Base-by-base conservation (phyloP, 92 coral and sea anemone genomes). In the Bergia sp. region DNA sequence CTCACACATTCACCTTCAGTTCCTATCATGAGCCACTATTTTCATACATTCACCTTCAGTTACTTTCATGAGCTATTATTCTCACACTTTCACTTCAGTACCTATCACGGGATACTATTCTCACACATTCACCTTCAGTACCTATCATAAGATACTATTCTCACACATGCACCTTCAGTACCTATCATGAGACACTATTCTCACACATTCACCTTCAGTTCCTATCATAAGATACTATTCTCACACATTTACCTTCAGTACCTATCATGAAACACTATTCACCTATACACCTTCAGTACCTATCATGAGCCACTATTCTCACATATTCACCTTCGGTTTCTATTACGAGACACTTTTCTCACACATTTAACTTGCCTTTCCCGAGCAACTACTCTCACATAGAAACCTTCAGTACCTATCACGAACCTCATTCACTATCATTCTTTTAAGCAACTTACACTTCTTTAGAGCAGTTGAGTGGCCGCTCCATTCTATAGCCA, bases 401-500 rank as follows among this genome's bases (percentile, higher is more conserved):
- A 47, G 4, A 4, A 4, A 47, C 53, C 53, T 8, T 47, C 53
- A 61, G n/a, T 61, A 3, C 69, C 7, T 18, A 18, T 20, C 29
- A 61, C 20, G 29, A 61, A 13, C 29, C 69, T 57, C 23, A 20
- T 6, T 23, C 12, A 3, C 69, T 5, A 41, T 36, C 18, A 73
- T 36, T 76, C 16, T 40, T 42, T 11, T 7, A 76, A 73, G 23
- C 66, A 45, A 95, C 99, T 90, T 94, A 96, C 99, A 95, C 66
- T 83, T 96, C 99, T 85, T 90, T 91, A 39, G 98, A 90, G 85
- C 99, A 96, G 84, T 96, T 96, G 16, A 95, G 94, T 0, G 99
- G 99, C 55, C 93, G 92, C 74, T 91, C 97, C 99, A 96, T 96
- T 86, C 99, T 88, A 73, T 95, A 96, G 37, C 98, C 98, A 20